Evolutionary conservation across 2,888 invertebrate species (phyloP).

Genomic region (Parnassius glacialis): DNA sequence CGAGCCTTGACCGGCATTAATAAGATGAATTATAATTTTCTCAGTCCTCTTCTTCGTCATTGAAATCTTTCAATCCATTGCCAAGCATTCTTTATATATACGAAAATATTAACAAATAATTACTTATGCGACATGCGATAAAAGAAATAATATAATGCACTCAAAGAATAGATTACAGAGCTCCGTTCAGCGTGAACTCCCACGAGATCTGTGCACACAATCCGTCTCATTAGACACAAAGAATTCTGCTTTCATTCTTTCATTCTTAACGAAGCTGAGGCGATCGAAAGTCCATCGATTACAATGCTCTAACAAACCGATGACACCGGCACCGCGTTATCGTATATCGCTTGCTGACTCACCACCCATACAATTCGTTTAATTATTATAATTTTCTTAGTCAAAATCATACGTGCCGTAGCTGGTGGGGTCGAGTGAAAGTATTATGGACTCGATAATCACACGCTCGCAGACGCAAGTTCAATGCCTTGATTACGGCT

Average conservation of each 20-base stretch:
- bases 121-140: too few relatives aligned
- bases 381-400: constrained; percentile 74
- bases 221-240: constrained; percentile 65
- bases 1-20: too few relatives aligned
- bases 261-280: constrained; percentile 47
- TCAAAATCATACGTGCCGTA: constrained; percentile 60
- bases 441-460: constrained; percentile 71
- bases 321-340: constrained; percentile 66
- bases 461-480: constrained; percentile 67
- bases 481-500: constrained; percentile 77
- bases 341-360: constrained; percentile 67
- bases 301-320: constrained; percentile 56
- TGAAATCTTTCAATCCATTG: too few relatives aligned
- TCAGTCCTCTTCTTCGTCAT: too few relatives aligned
- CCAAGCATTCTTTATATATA: too few relatives aligned
- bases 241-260: constrained; percentile 67
- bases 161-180: constrained; percentile 1
- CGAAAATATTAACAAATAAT: too few relatives aligned
- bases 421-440: constrained; percentile 65
- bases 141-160: too few relatives aligned
- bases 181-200: constrained; percentile 44
- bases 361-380: constrained; percentile 67
- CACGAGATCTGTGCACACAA: constrained; percentile 62
- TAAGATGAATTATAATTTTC: too few relatives aligned
- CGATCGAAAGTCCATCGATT: constrained; percentile 66